Evolutionary conservation across 1,140 invertebrate genomes (phyloP).

Genomic region (Sitophilus oryzae): DNA sequence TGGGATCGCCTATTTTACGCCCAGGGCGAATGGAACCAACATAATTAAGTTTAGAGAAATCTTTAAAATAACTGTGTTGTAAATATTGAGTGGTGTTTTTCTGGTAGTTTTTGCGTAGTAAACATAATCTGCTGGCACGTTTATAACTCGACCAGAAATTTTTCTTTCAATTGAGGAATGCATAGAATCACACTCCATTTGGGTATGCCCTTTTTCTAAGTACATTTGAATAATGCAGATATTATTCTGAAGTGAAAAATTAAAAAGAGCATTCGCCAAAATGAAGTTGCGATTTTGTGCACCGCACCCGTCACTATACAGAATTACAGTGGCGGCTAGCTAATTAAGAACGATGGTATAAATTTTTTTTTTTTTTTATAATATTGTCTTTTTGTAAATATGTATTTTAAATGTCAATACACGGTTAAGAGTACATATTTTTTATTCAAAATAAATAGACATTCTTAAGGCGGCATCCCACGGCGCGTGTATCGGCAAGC

Average conservation of each 20-base stretch:
- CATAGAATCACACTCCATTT: slow-evolving; percentile 20
- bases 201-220: slow-evolving; percentile 23
- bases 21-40: slow-evolving; percentile 15
- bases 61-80: slow-evolving; percentile 9
- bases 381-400: too few species aligned
- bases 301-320: too few species aligned
- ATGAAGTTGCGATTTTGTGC: slow-evolving; percentile 23
- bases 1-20: slow-evolving; percentile 17
- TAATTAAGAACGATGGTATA: too few species aligned
- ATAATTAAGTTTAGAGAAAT: slow-evolving; percentile 15
- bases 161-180: slow-evolving; percentile 12
- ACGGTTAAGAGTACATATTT: too few species aligned
- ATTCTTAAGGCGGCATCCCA: too few species aligned
- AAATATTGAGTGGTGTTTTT: slow-evolving; percentile 10
- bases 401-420: too few species aligned
- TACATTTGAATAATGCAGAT: slow-evolving; percentile 19
- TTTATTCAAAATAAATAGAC: too few species aligned
- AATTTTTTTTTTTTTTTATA: too few species aligned
- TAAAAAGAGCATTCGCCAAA: slow-evolving; percentile 20
- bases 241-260: slow-evolving; percentile 15
- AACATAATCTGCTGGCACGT: slow-evolving; percentile 22
- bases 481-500: too few species aligned
- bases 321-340: too few species aligned
- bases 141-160: slow-evolving; percentile 12
- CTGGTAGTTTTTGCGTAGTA: neutral